These are phyloP conservation scores for Actinemys pallida DNA, from an alignment of 2,113 vertebrate species.

Conservation along the genomic window DNA sequence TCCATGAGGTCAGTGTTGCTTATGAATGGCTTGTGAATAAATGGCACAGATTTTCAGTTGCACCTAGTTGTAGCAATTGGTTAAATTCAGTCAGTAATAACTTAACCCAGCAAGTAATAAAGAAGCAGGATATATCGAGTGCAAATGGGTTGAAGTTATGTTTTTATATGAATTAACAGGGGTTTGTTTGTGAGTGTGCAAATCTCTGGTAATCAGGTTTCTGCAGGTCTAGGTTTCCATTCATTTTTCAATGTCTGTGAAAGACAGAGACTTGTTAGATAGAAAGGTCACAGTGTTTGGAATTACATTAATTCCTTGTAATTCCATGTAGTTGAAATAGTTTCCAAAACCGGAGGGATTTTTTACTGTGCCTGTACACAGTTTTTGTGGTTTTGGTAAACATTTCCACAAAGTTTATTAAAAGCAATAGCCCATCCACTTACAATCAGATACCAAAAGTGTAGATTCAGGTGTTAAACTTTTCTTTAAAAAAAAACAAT, in stretches of 20 bases:
- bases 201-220: not conserved
- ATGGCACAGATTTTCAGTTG: not conserved
- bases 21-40: not conserved
- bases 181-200: not conserved
- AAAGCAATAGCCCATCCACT: not conserved
- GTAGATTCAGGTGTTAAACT: not conserved
- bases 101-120: not conserved
- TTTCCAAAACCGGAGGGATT: slow-evolving; percentile 19
- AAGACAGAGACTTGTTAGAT: slow-evolving; percentile 2
- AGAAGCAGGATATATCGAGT: not conserved
- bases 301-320: slow-evolving; percentile 10
- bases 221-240: not conserved
- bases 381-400: not conserved
- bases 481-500: not conserved
- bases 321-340: slow-evolving; percentile 22
- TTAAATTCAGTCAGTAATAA: not conserved
- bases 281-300: not conserved
- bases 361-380: slow-evolving; percentile 22
- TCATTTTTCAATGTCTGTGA: slow-evolving; percentile 1
- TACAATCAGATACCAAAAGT: not conserved
- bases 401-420: slow-evolving; percentile 10
- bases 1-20: not conserved
- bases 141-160: not conserved
- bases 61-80: not conserved
- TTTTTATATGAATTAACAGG: not conserved